These are phyloP conservation scores for Poecilia picta DNA, from an alignment of 2,797 vertebrate species.

Conservation along the genomic window DNA sequence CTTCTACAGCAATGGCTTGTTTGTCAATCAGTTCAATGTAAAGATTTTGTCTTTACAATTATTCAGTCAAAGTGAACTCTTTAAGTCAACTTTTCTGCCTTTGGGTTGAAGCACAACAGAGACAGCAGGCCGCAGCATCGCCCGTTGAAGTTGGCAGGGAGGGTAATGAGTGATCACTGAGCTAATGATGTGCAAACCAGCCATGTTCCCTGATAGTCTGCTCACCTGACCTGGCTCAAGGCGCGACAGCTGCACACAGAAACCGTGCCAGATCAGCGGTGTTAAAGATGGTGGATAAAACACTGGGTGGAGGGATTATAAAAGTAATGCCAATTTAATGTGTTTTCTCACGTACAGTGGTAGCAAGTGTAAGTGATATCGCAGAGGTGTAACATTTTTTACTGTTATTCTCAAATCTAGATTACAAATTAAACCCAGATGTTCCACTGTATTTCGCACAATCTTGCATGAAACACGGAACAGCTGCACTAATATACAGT, in stretches of 20 bases:
- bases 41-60: background rate
- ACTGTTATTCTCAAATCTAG: conserved; percentile 12
- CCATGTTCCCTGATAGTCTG: conserved; percentile 41
- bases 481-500: conserved; percentile 6
- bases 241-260: conserved; percentile 56
- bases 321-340: conserved; percentile 8
- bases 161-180: conserved; percentile 59
- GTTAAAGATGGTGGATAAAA: conserved; percentile 27
- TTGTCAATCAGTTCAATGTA: background rate
- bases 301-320: background rate
- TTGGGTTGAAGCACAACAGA: conserved; percentile 11
- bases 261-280: conserved; percentile 46
- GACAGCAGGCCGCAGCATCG: conserved; percentile 25
- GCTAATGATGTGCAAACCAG: conserved; percentile 70
- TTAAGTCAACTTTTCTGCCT: conserved; percentile 5
- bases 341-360: conserved; percentile 11
- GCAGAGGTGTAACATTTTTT: background rate
- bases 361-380: conserved; percentile 3
- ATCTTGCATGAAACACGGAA: background rate
- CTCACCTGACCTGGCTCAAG: conserved; percentile 50
- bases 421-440: conserved; percentile 6
- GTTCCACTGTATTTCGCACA: background rate
- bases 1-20: background rate
- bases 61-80: conserved; percentile 12
- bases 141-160: conserved; percentile 54